Conservation (phyloP, 2,797 vertebrate species). For the Crocodylus rhombifer region DNA sequence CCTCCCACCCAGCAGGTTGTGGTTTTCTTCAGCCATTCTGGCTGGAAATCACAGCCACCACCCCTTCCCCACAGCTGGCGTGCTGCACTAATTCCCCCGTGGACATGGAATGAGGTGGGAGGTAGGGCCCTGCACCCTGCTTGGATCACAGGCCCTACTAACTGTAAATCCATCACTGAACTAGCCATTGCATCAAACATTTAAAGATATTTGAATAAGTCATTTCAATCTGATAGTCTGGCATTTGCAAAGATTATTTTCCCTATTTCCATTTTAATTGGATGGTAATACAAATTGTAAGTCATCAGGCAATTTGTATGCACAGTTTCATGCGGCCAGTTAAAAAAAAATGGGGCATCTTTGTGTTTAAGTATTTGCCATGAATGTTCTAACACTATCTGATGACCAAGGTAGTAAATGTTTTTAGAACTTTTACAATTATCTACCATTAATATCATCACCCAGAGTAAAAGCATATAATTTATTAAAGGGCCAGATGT, state of each 20-base stretch:
- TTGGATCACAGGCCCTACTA: no score
- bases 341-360: slow-evolving; percentile 21
- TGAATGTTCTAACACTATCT: background rate
- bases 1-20: no score
- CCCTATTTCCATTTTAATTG: slow-evolving; percentile 32
- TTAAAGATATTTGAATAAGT: slow-evolving; percentile 6
- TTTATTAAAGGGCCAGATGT: slow-evolving; percentile 3
- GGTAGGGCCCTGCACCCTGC: no score
- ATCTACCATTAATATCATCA: background rate
- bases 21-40: no score
- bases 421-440: background rate
- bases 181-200: background rate
- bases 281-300: slow-evolving; percentile 13
- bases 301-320: slow-evolving; percentile 41
- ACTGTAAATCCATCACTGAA: no score
- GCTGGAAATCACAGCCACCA: no score
- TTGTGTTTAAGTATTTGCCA: background rate
- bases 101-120: no score
- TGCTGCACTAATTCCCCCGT: no score
- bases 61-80: no score
- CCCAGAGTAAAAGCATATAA: background rate
- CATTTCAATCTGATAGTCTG: slow-evolving; percentile 1
- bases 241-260: background rate
- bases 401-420: background rate
- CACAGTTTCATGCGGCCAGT: background rate